Conservation (phyloP, 1,140 invertebrate species). For the Rhopalosiphum maidis region DNA sequence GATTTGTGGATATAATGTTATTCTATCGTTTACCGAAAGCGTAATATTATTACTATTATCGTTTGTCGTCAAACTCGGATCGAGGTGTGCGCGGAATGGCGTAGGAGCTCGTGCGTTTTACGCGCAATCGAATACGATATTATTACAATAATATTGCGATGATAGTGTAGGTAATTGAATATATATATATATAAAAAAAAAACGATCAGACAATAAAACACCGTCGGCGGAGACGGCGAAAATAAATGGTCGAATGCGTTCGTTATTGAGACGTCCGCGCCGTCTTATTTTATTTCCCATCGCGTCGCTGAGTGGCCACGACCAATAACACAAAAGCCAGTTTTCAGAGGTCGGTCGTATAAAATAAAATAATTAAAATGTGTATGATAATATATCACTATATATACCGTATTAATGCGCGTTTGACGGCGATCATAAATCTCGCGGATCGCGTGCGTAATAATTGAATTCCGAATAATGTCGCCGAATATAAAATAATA, state of each 20-base stretch:
- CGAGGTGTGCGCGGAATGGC: background rate
- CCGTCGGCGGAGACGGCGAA: background rate
- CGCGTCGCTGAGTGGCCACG: background rate
- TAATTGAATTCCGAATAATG: background rate
- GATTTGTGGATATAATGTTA: background rate
- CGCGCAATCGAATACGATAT: background rate
- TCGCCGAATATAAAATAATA: too few species aligned
- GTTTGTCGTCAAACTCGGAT: background rate
- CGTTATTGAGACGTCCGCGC: conserved; percentile 35
- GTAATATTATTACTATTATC: background rate
- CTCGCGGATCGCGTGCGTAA: too few species aligned
- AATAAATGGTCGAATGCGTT: conserved; percentile 19
- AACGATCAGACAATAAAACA: background rate
- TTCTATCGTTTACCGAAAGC: background rate
- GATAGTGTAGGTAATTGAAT: background rate
- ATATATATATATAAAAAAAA: background rate
- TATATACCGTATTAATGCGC: background rate
- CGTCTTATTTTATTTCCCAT: background rate
- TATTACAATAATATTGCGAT: background rate
- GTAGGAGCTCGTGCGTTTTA: background rate
- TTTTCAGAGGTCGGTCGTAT: conserved; percentile 1
- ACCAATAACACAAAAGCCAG: background rate
- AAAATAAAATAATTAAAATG: background rate
- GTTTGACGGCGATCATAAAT: background rate
- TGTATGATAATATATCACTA: background rate